Conservation (phyloP, 2,888 invertebrate genomes). For the Cotesia congregata region DNA sequence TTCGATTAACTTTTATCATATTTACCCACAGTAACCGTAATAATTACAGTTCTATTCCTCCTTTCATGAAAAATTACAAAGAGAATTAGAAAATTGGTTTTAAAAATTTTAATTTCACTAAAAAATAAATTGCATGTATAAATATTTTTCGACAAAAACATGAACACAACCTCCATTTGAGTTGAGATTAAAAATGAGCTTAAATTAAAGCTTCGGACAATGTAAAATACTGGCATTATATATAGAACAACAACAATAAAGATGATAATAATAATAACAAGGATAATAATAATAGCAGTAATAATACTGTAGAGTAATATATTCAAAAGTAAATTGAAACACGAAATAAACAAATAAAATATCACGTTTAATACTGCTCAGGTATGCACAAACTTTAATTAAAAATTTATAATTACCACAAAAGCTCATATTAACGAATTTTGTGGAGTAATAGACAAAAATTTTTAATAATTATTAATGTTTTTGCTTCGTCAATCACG, state of each 20-base stretch:
- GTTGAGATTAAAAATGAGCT: not conserved
- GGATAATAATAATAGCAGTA: not conserved
- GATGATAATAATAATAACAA: not conserved
- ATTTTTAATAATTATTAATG: not conserved
- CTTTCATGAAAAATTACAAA: too few relatives aligned
- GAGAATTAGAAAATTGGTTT: too few relatives aligned
- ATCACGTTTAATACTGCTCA: not conserved
- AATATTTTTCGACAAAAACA: not conserved
- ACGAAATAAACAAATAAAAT: not conserved
- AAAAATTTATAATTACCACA: not conserved
- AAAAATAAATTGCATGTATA: not conserved
- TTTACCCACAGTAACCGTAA: too few relatives aligned
- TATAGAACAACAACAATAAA: not conserved
- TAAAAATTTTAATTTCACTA: too few relatives aligned
- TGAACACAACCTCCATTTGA: not conserved
- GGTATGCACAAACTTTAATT: not conserved
- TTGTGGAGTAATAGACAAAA: not conserved
- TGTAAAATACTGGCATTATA: not conserved
- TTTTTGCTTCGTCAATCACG: not conserved
- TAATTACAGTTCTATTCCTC: too few relatives aligned
- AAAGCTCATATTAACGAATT: not conserved
- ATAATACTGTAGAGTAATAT: not conserved
- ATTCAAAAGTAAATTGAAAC: constrained; percentile 1
- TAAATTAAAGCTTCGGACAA: not conserved
- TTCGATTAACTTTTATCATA: not conserved